These are phyloP conservation scores for Dromius quadrimaculatus DNA, from an alignment of 2,888 invertebrate species.

Conservation along the genomic window DNA sequence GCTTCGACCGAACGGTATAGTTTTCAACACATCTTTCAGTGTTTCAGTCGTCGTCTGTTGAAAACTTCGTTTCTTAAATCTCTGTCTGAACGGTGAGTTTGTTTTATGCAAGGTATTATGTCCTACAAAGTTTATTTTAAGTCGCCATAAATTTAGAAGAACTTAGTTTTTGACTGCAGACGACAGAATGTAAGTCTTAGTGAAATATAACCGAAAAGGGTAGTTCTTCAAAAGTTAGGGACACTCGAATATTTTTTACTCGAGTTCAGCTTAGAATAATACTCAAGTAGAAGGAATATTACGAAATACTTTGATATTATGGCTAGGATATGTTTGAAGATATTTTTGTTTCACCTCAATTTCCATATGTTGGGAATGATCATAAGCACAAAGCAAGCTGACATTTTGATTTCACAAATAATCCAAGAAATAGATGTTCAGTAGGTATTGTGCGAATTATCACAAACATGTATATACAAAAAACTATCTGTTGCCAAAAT, in stretches of 20 bases:
- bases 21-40: background rate
- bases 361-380: too few species aligned
- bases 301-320: too few species aligned
- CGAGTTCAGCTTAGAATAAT: too few species aligned
- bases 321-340: background rate
- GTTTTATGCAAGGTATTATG: slow-evolving; percentile 18
- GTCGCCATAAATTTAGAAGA: slow-evolving; percentile 13
- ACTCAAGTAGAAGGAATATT: too few species aligned
- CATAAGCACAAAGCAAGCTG: too few species aligned
- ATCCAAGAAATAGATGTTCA: too few species aligned
- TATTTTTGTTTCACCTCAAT: too few species aligned
- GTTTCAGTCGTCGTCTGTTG: background rate
- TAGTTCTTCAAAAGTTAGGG: background rate
- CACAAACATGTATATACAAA: too few species aligned
- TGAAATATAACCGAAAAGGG: slow-evolving; percentile 2
- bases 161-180: background rate
- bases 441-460: too few species aligned
- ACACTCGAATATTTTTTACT: too few species aligned
- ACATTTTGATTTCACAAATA: too few species aligned
- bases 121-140: slow-evolving; percentile 22
- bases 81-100: background rate
- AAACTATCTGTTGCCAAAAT: too few species aligned
- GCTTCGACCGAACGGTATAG: background rate
- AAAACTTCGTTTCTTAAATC: background rate
- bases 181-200: background rate